Percentiles rank a stretch among this genome's conserved stretches.
phyloP scores from a whole-genome alignment of 2,888 invertebrate genomes.

The Achlya flavicornis region DNA sequence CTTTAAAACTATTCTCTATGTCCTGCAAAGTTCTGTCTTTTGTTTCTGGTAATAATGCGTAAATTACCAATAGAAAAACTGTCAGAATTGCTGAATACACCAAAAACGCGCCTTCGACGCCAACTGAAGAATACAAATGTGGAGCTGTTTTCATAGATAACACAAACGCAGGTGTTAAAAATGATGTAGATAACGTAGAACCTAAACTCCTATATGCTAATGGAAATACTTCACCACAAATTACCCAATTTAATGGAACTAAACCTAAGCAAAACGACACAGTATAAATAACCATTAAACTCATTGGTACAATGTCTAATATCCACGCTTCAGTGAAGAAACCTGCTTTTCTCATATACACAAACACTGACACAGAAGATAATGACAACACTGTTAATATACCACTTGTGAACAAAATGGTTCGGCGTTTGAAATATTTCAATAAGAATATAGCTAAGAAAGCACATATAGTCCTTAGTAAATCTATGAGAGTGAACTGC shows the following conservation, averaged over 20 bases:
- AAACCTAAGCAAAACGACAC: slow-evolving; percentile 74
- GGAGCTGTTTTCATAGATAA: slow-evolving; percentile 80
- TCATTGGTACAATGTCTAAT: slow-evolving; percentile 65
- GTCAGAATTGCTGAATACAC: slow-evolving; percentile 69
- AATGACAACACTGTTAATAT: slow-evolving; percentile 69
- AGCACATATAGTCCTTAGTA: slow-evolving; percentile 85
- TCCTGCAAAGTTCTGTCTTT: slow-evolving; percentile 77
- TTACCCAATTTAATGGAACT: slow-evolving; percentile 77
- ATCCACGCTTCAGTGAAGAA: slow-evolving; percentile 60
- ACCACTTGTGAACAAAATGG: slow-evolving; percentile 73
- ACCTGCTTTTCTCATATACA: slow-evolving; percentile 67
- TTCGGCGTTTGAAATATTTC: slow-evolving; percentile 68
- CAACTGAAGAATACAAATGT: slow-evolving; percentile 71
- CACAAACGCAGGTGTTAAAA: slow-evolving; percentile 73
- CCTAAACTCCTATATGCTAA: slow-evolving; percentile 76
- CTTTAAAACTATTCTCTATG: slow-evolving; percentile 77
- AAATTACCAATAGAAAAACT: slow-evolving; percentile 66
- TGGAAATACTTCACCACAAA: slow-evolving; percentile 79
- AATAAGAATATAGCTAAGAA: slow-evolving; percentile 79
- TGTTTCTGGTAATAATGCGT: slow-evolving; percentile 70
- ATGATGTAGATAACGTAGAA: slow-evolving; percentile 74
- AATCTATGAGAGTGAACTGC: slow-evolving; percentile 87
- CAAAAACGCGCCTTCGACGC: slow-evolving; percentile 74
- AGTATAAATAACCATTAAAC: slow-evolving; percentile 70
- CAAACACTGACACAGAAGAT: slow-evolving; percentile 64